Evolutionary conservation across 2,888 invertebrate genomes (phyloP), one percentile per base, ranked within the genome.

Genomic region (Cephus runcator): DNA sequence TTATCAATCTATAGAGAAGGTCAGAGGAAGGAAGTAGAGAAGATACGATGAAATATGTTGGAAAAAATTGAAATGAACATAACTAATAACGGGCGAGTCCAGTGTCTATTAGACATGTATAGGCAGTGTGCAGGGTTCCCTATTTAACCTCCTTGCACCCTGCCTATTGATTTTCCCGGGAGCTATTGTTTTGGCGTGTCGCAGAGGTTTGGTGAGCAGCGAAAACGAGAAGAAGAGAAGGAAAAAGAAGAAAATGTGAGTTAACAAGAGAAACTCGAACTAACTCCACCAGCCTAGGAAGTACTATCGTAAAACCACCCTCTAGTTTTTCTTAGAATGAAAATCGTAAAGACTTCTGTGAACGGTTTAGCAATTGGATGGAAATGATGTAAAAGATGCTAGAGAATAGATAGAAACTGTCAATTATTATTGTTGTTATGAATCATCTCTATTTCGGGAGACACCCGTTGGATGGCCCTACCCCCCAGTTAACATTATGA

Each of bases 391-490:
- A 23, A 56, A 56, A 9, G 56, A 9, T 56, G 23, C 56, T 6
- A 56, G 23, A 23, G 56, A 56, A 56, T 56, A 40, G 40, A 40
- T 40, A 56, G 56, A 56, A 56, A 77, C 56, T 80, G 82, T 83
- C 83, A 79, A 82, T 83, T 83, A 80, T 82, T 79, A 78, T 79
- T 80, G 82, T 80, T 84, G 83, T 86, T 84, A 85, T 90, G 90
- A 90, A 88, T 90, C 90, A 90, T 84, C 84, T 87, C 89, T 90
- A 90, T 90, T 89, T 90, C 85, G 84, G 87, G 88, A 87, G 86
- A 85, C 85, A 87, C 87, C 87, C 89, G 86, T 85, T 86, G 85
- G 83, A 83, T 84, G 82, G 82, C 78, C 83, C 80, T 81, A 79
- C 81, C 80, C 83, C 79, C 75, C 77, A 23, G 56, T 56, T 56